phyloP scores from a whole-genome alignment of 1,140 invertebrate genomes.

The Trissolcus basalis region DNA sequence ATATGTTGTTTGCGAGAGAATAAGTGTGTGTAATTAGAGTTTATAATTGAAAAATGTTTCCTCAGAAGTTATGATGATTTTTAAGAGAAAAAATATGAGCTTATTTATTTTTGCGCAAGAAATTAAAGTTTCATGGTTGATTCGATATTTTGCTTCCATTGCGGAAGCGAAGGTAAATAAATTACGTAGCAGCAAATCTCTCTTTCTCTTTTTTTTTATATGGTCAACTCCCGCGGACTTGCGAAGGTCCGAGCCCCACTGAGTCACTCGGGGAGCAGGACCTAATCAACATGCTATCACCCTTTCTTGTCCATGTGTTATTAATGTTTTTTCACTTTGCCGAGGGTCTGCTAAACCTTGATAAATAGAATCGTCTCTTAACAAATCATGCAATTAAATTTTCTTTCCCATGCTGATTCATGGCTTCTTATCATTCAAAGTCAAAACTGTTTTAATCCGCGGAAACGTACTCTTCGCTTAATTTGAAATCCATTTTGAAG shows the following conservation, averaged over 20 bases:
- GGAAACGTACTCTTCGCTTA: too few relatives aligned
- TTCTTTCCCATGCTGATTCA: constrained; percentile 44
- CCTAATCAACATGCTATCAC: constrained; percentile 57
- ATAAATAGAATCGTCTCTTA: constrained; percentile 58
- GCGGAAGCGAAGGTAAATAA: constrained; percentile 74
- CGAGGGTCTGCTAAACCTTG: constrained; percentile 54
- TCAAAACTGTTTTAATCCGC: not conserved
- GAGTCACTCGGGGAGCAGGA: constrained; percentile 25
- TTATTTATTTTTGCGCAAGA: too few relatives aligned
- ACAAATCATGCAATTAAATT: constrained; percentile 70
- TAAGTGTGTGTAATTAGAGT: too few relatives aligned
- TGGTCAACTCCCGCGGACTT: constrained; percentile 63
- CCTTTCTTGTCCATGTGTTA: constrained; percentile 59
- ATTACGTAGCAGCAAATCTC: constrained; percentile 67
- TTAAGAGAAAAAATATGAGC: too few relatives aligned
- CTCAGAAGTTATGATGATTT: too few relatives aligned
- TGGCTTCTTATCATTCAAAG: too few relatives aligned
- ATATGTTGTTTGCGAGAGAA: too few relatives aligned
- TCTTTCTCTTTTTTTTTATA: not conserved
- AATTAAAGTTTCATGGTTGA: constrained; percentile 14
- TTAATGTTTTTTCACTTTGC: constrained; percentile 71
- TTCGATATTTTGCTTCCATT: too few relatives aligned
- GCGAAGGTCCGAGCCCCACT: constrained; percentile 55
- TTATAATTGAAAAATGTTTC: not conserved
- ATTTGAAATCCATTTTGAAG: too few relatives aligned